These are phyloP conservation scores for Chrosomus eos DNA, from an alignment of 2,797 vertebrate species.

Conservation along the genomic window DNA sequence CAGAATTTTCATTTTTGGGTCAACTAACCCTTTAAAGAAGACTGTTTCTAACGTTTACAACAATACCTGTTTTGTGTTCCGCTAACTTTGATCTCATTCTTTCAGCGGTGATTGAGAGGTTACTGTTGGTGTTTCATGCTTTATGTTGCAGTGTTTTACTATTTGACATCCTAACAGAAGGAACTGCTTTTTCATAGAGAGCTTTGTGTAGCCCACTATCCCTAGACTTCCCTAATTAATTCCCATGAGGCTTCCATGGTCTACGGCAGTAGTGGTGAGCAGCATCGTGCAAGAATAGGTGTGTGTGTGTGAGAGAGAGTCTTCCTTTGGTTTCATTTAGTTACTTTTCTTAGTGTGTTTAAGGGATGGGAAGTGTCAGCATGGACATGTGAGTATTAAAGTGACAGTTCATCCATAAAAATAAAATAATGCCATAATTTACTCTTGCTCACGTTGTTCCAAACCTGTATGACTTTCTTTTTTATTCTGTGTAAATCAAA, in stretches of 20 bases:
- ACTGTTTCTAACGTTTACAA: not conserved
- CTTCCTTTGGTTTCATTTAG: conserved; percentile 66
- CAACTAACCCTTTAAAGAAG: no score
- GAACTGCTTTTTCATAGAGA: conserved; percentile 42
- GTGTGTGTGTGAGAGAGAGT: conserved; percentile 38
- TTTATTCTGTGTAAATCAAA: not conserved
- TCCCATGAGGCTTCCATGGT: conserved; percentile 56
- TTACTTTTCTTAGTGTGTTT: conserved; percentile 64
- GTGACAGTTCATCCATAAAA: not conserved
- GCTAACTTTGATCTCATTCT: conserved; percentile 39
- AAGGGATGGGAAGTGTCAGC: conserved; percentile 54
- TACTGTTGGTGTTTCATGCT: conserved; percentile 19
- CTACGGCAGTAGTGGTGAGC: conserved; percentile 35
- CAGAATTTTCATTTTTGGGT: no score
- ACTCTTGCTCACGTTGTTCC: not conserved
- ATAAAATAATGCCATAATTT: not conserved
- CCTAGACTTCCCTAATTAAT: conserved; percentile 67
- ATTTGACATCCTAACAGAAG: conserved; percentile 34
- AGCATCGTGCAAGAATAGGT: conserved; percentile 39
- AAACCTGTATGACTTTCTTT: not conserved
- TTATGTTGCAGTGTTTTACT: conserved; percentile 7
- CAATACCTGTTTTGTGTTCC: conserved; percentile 12
- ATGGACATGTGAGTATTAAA: conserved; percentile 49
- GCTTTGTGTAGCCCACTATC: conserved; percentile 50
- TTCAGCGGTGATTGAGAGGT: conserved; percentile 34